Percentiles rank a stretch among this genome's conserved stretches.
phyloP scores from a whole-genome alignment of 1,140 invertebrate genomes.

The Scaptomyza hsui region DNA sequence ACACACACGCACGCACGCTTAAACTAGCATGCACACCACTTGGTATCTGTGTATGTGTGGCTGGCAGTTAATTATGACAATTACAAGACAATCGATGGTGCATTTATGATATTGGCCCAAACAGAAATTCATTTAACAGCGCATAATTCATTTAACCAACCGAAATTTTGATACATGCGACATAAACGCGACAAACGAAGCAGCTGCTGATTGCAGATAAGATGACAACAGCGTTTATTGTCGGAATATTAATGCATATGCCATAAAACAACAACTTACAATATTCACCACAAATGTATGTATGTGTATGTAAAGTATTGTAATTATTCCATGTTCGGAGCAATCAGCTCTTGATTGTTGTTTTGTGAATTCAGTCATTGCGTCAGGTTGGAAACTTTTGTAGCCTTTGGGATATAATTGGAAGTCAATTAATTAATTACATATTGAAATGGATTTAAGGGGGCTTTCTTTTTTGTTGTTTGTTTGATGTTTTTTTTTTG shows the following conservation, averaged over 20 bases:
- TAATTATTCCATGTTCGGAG: too few relatives aligned
- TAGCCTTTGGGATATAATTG: background rate
- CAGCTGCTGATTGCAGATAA: conserved; percentile 27
- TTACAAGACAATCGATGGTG: conserved; percentile 52
- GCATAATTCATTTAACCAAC: conserved; percentile 52
- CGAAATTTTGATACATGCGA: background rate
- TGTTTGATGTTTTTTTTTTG: too few relatives aligned
- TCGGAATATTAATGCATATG: conserved; percentile 1
- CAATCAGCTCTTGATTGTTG: too few relatives aligned
- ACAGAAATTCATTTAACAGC: conserved; percentile 51
- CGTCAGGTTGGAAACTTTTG: too few relatives aligned
- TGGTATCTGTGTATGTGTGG: conserved; percentile 2
- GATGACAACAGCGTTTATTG: conserved; percentile 4
- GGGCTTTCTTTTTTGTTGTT: too few relatives aligned
- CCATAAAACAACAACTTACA: too few relatives aligned
- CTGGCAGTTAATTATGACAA: conserved; percentile 55
- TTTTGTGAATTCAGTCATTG: too few relatives aligned
- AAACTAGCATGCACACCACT: background rate
- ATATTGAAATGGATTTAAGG: too few relatives aligned
- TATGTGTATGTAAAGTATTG: too few relatives aligned
- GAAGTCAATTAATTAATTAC: too few relatives aligned
- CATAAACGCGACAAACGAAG: background rate
- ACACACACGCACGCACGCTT: background rate
- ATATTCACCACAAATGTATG: too few relatives aligned
- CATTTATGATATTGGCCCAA: conserved; percentile 37